Evolutionary conservation across 1,140 invertebrate genomes (phyloP).

Genomic region (Leptopilina clavipes): DNA sequence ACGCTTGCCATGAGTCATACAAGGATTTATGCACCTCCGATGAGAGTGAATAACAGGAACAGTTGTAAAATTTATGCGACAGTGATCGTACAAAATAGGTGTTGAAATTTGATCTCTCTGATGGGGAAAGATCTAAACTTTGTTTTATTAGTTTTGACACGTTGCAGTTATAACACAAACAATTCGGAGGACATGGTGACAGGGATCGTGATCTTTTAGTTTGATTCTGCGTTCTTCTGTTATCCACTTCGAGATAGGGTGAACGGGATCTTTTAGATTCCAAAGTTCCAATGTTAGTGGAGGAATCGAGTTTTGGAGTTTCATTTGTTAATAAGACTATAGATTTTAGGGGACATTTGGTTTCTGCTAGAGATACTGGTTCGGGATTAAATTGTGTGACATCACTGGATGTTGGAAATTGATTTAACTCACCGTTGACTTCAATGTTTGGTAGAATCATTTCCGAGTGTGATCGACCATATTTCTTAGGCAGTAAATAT

Average conservation of each 20-base stretch:
- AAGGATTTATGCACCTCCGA: slow-evolving; percentile 29
- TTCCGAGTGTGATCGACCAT: slow-evolving; percentile 68
- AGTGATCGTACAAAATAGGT: slow-evolving; percentile 66
- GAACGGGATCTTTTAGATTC: slow-evolving; percentile 8
- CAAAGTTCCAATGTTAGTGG: not conserved
- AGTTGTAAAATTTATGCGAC: slow-evolving; percentile 67
- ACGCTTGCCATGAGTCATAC: too few relatives aligned
- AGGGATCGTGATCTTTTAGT: slow-evolving; percentile 62
- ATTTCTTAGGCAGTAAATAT: slow-evolving; percentile 53
- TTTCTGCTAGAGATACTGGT: not conserved
- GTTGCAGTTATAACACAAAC: slow-evolving; percentile 70
- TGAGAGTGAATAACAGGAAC: slow-evolving; percentile 61
- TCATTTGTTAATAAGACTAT: not conserved
- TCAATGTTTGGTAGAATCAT: slow-evolving; percentile 62
- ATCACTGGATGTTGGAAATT: not conserved
- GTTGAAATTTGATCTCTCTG: slow-evolving; percentile 64
- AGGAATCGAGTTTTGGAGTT: too few relatives aligned
- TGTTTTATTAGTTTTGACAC: slow-evolving; percentile 66
- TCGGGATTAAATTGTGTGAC: not conserved
- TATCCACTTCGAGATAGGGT: slow-evolving; percentile 1
- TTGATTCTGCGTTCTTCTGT: not conserved
- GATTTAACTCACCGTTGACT: slow-evolving; percentile 64
- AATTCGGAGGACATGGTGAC: slow-evolving; percentile 56
- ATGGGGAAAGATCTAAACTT: slow-evolving; percentile 62
- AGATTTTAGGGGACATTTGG: not conserved